A percentile compares a stretch with the other conserved stretches of the same genome.
Conservation (phyloP, 2,113 vertebrate species). For the Nothobranchius kuhntae region DNA sequence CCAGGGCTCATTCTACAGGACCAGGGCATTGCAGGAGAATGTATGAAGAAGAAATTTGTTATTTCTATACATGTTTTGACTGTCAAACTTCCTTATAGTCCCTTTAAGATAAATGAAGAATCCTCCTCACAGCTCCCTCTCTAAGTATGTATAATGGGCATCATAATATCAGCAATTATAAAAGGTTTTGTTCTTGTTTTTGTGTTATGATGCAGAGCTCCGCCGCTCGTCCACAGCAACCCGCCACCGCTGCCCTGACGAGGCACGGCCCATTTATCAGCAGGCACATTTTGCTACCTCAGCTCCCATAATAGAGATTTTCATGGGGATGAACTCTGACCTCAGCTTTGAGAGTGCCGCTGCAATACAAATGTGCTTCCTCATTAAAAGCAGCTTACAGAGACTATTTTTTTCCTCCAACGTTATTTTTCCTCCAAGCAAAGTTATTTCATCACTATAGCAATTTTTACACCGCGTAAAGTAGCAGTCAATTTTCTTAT, state of each 20-base stretch:
- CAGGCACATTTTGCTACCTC: constrained; percentile 85
- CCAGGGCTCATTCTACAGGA: too few species aligned
- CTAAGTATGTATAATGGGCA: constrained; percentile 80
- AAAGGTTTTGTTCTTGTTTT: constrained; percentile 57
- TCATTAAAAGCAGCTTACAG: constrained; percentile 87
- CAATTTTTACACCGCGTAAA: constrained; percentile 79
- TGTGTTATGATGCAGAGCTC: constrained; percentile 75
- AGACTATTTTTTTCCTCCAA: constrained; percentile 78
- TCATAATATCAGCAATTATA: constrained; percentile 83
- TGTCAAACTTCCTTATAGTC: too few species aligned
- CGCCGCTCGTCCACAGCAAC: constrained; percentile 67
- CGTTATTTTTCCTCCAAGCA: constrained; percentile 66
- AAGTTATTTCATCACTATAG: constrained; percentile 84
- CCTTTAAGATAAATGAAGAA: constrained; percentile 74
- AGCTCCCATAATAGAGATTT: constrained; percentile 83
- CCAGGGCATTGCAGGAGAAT: too few species aligned
- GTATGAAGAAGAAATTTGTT: too few species aligned
- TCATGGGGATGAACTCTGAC: constrained; percentile 79
- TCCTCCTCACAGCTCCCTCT: constrained; percentile 69
- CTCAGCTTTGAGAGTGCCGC: constrained; percentile 73
- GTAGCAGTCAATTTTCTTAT: constrained; percentile 80
- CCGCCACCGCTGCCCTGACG: constrained; percentile 74
- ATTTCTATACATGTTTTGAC: too few species aligned
- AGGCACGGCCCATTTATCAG: constrained; percentile 83
- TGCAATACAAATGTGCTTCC: constrained; percentile 77